Base-by-base conservation (phyloP, 2,113 vertebrate species). In the Nipponia nippon region DNA sequence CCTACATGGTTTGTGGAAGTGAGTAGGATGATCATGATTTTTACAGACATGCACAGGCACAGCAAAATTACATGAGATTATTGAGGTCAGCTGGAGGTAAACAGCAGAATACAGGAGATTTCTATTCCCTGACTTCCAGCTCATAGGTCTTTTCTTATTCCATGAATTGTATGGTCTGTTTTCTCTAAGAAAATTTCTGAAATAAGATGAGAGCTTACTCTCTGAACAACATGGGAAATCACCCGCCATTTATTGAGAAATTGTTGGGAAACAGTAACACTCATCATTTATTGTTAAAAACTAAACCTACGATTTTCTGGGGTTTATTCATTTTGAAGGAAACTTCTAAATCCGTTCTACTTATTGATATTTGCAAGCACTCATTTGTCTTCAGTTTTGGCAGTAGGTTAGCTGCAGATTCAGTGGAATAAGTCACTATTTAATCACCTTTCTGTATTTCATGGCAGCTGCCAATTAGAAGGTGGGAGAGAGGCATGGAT, bases 381-480 rank as follows among this genome's bases (percentile, higher is more conserved):
- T 81, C 80, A 34, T 70, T 87, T 91, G 42, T 72, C 71, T 83
- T 71, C 81, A 40, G 3, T 75, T 70, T 25, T 52, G 30, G 14
- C 73, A 88, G 94, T 10, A 72, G 61, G 66, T 63, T 83, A 94
- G 66, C 72, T 49, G 85, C 63, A 52, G 59, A 42, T 79, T 17
- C 49, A 55, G 50, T 62, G 80, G 87, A 94, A 95, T 67, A 89
- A 91, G 36, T 40, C 93, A 69, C 61, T 82, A 15, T 81, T 97
- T 96, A 70, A 92, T 95, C 94, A 95, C 85, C 84, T 91, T 67
- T 67, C 88, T 83, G 78, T 30, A 47, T 76, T 94, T 83, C n/a
- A 18, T 3, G 67, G 79, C 85, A 95, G 93, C 88, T 95, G 76
- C 96, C 94, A 97, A 10, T 58, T 80, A 12, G n/a, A 78, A 95